Evolutionary conservation across 2,888 invertebrate species (phyloP).

Genomic region (Muschampia plurimacula): DNA sequence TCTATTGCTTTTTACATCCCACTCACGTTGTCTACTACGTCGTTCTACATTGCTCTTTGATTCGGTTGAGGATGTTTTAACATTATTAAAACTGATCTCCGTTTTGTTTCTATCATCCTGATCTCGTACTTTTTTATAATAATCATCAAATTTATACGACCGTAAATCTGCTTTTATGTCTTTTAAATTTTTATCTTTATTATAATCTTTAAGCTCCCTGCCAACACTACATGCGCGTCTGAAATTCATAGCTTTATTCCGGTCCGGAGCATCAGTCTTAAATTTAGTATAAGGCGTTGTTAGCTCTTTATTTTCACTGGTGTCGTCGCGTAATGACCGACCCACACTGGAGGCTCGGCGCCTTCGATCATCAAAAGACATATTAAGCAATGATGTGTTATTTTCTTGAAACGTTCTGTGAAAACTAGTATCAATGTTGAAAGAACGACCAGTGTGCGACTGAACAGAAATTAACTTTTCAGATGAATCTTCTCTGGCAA

Average conservation of each 20-base stretch:
- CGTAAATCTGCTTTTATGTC: constrained; percentile 74
- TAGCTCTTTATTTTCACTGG: not conserved
- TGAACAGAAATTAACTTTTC: constrained; percentile 54
- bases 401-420: constrained; percentile 69
- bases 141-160: constrained; percentile 52
- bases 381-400: constrained; percentile 42
- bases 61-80: constrained; percentile 2
- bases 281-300: not conserved
- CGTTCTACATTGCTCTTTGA: constrained; percentile 3
- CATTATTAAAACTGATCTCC: not conserved
- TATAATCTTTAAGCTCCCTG: constrained; percentile 52
- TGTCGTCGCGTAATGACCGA: constrained; percentile 52
- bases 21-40: constrained; percentile 35
- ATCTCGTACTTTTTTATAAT: not conserved
- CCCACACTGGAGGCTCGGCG: constrained; percentile 75
- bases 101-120: constrained; percentile 5
- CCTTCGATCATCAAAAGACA: constrained; percentile 59
- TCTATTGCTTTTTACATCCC: constrained; percentile 42
- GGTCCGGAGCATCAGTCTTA: not conserved
- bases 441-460: constrained; percentile 60
- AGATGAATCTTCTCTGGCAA: constrained; percentile 18
- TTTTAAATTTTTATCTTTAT: constrained; percentile 58
- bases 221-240: constrained; percentile 72
- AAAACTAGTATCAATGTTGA: constrained; percentile 73
- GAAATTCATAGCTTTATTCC: constrained; percentile 47